phyloP scores from a whole-genome alignment of 1,140 invertebrate species.

The Drosophila gunungcola region DNA sequence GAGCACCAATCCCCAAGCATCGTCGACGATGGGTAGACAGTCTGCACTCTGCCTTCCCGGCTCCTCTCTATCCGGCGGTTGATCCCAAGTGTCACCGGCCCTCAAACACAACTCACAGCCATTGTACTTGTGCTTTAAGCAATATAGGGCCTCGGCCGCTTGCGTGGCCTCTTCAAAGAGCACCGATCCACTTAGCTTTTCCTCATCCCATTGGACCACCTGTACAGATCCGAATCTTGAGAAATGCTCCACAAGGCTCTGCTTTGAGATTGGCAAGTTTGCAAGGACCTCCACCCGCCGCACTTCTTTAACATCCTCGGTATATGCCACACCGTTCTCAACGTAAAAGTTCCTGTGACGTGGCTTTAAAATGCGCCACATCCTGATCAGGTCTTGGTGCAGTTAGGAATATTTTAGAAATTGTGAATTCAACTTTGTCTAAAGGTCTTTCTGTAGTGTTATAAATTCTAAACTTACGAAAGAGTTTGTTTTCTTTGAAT shows the following conservation, averaged over 20 bases:
- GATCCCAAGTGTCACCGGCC: not conserved
- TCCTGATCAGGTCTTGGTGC: not conserved
- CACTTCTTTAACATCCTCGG: not conserved
- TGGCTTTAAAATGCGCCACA: not conserved
- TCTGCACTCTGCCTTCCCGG: not conserved
- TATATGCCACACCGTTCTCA: not conserved
- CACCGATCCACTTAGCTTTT: not conserved
- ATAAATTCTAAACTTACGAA: not conserved
- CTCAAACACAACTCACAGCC: not conserved
- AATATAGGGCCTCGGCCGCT: not conserved
- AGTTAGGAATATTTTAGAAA: not conserved
- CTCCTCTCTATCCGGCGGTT: not conserved
- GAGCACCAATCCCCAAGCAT: not conserved
- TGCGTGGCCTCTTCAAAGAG: not conserved
- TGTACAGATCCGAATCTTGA: not conserved
- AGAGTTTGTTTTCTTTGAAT: not conserved
- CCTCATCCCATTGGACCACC: not conserved
- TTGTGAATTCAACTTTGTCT: not conserved
- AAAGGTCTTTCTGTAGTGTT: not conserved
- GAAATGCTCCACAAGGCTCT: not conserved
- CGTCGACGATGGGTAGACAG: not conserved
- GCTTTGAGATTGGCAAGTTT: too few species aligned
- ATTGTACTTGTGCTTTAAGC: not conserved
- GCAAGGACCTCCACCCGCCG: not conserved
- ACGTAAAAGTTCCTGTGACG: not conserved